phyloP scores from a whole-genome alignment of 2,888 invertebrate genomes.

The Augiades crinisus region DNA sequence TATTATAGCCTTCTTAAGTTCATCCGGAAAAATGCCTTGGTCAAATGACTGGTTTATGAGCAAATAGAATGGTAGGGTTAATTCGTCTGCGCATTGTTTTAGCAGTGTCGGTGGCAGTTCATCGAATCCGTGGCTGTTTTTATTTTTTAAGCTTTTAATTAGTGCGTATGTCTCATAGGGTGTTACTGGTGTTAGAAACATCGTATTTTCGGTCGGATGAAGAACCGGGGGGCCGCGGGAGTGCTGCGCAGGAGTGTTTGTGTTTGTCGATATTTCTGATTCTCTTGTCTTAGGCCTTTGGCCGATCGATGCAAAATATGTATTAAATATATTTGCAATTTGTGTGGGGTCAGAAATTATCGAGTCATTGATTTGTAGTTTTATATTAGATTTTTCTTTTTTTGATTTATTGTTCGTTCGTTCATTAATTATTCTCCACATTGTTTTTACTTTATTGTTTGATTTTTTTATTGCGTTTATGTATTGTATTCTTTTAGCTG shows the following conservation, averaged over 20 bases:
- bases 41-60: background rate
- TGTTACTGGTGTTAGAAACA: too few species aligned
- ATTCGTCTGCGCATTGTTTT: background rate
- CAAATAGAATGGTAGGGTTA: background rate
- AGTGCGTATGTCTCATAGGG: too few species aligned
- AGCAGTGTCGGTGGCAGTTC: background rate
- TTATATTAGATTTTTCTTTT: background rate
- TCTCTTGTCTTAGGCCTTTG: background rate
- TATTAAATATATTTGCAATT: constrained; percentile 6
- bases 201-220: too few species aligned
- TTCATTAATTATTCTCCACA: constrained; percentile 14
- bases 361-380: background rate
- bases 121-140: background rate
- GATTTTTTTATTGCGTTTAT: background rate
- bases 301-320: constrained; percentile 14
- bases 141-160: background rate
- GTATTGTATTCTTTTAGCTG: background rate
- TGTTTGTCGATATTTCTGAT: too few species aligned
- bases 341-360: background rate
- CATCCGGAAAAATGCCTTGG: background rate
- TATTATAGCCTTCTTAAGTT: constrained; percentile 1
- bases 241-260: background rate
- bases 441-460: background rate
- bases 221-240: too few species aligned
- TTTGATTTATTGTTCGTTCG: background rate